A percentile compares a stretch with the other conserved stretches of the same genome.
These are phyloP conservation scores for Erpetoichthys calabaricus DNA, from an alignment of 2,797 vertebrate genomes.

Conservation along the genomic window DNA sequence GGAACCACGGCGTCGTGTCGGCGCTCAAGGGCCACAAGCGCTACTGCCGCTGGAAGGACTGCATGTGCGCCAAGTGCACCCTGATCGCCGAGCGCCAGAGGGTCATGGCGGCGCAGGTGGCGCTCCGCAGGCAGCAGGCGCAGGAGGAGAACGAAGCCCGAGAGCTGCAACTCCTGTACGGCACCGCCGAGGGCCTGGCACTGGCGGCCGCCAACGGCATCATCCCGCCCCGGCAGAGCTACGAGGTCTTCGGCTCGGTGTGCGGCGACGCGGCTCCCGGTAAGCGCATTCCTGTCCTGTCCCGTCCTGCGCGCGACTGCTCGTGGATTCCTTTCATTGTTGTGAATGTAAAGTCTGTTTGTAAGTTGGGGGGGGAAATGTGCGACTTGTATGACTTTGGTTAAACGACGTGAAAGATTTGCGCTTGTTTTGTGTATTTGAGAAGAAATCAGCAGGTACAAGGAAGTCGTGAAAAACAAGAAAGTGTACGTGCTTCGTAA, in stretches of 20 bases:
- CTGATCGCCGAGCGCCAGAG: slow-evolving; percentile 90
- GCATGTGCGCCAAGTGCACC: slow-evolving; percentile 95
- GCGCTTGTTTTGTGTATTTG: no score
- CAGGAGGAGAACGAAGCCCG: slow-evolving; percentile 94
- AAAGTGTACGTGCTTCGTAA: no score
- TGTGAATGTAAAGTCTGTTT: no score
- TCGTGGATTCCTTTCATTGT: no score
- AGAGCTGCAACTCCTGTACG: slow-evolving; percentile 88
- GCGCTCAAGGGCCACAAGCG: slow-evolving; percentile 95
- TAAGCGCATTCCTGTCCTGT: slow-evolving; percentile 29
- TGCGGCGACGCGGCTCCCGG: slow-evolving; percentile 54
- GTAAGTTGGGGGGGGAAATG: no score
- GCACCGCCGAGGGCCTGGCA: slow-evolving; percentile 85
- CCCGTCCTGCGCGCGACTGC: no score
- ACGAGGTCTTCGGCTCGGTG: slow-evolving; percentile 77
- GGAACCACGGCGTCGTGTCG: slow-evolving; percentile 92
- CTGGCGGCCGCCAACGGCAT: slow-evolving; percentile 93
- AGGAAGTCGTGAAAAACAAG: no score
- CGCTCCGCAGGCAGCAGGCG: slow-evolving; percentile 84
- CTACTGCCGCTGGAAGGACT: slow-evolving; percentile 97
- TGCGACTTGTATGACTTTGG: no score
- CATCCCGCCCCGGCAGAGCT: slow-evolving; percentile 81
- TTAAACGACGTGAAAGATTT: no score
- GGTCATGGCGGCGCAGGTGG: slow-evolving; percentile 94
- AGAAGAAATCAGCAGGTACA: no score